Conservation (phyloP, 2,113 vertebrate genomes). For the Cynoglossus semilaevis region DNA sequence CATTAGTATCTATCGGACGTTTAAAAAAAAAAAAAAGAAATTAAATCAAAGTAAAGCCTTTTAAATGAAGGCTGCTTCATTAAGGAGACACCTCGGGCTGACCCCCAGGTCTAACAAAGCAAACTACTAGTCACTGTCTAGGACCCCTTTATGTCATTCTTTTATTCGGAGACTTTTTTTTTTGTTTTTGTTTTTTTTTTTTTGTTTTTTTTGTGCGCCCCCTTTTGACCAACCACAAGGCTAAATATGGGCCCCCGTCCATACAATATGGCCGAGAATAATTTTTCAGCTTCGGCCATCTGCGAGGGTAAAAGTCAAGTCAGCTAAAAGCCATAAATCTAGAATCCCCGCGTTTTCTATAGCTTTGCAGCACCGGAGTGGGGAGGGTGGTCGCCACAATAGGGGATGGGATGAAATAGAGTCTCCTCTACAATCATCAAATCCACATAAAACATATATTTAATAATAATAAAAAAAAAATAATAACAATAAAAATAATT, state of each 20-base stretch:
- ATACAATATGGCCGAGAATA: constrained; percentile 69
- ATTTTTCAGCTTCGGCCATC: constrained; percentile 70
- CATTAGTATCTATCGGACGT: no score
- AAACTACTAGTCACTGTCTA: constrained; percentile 75
- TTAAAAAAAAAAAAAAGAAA: no score
- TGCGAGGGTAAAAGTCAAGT: constrained; percentile 60
- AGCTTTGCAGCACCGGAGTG: constrained; percentile 7
- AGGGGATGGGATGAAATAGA: constrained; percentile 19
- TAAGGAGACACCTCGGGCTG: constrained; percentile 63
- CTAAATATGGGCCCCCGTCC: constrained; percentile 61
- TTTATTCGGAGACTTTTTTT: constrained; percentile 54
- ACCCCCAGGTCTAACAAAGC: constrained; percentile 68
- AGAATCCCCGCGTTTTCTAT: constrained; percentile 51
- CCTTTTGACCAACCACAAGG: constrained; percentile 68
- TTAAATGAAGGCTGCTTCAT: constrained; percentile 20
- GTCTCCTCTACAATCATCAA: no score
- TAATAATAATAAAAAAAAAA: no score
- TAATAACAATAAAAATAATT: no score
- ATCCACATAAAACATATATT: no score
- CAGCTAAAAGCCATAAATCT: constrained; percentile 68
- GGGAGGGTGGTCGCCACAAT: not conserved
- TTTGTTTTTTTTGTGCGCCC: constrained; percentile 67
- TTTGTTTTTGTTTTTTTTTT: constrained; percentile 70
- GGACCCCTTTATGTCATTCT: constrained; percentile 65
- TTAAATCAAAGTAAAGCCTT: constrained; percentile 25